Base-by-base conservation (phyloP, 1,140 invertebrate genomes). In the Probaryconus sp. region DNA sequence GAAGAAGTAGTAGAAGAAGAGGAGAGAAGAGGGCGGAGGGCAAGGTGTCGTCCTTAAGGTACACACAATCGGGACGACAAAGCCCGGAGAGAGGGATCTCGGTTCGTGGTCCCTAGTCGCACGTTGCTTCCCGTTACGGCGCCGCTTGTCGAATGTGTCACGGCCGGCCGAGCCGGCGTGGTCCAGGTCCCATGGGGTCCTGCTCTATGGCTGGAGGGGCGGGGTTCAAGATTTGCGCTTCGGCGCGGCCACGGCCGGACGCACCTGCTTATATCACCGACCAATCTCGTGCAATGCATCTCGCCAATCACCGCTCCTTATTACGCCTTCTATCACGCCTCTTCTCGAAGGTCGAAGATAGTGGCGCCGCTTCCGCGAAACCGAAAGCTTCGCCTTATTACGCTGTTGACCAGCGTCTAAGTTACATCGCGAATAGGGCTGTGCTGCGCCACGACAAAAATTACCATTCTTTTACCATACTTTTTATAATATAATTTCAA, bases 91-190 rank as follows among this genome's bases (percentile, higher is more conserved):
- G 67, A 73, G 69, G 61, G 69, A 56, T 65, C 69, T 67, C 31
- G 53, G 51, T 58, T n/a, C 67, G 78, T 85, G 81, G 85, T 87
- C 86, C 86, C 86, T 63, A 87, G 86, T 79, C 82, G 85, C 86
- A 81, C 86, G 84, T 87, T 87, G 83, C 81, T 87, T 88, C 85
- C 83, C 84, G 86, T 87, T 87, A 87, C 86, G 84, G 83, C 83
- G 85, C 83, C 85, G 85, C 85, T 88, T 87, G 86, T 87, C 85
- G 86, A 88, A 87, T 88, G 86, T 88, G 85, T 87, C 85, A 87
- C 83, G 82, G 83, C 77, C 80, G 79, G 79, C 77, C 78, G 81
- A 83, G 79, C 81, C 77, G 80, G 85, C 83, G 81, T 83, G 85
- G 82, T 79, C 75, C 69, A 73, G 50, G 80, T 86, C 85, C 86